Conservation (phyloP, 2,888 invertebrate genomes). For the Cosmorhoe ocellata region DNA sequence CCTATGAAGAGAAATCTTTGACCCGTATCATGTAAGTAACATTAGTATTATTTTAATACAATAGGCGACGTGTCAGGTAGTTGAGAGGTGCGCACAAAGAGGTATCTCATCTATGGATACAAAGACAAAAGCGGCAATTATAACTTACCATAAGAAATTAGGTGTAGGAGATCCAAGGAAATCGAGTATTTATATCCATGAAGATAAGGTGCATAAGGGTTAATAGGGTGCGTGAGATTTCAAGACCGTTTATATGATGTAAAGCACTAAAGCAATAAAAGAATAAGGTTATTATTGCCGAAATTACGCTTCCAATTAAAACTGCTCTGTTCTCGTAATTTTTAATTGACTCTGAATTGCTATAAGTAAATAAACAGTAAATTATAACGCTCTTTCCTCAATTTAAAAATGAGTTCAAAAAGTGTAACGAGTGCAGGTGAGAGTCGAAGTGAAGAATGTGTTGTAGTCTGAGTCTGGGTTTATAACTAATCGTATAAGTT, state of each 20-base stretch:
- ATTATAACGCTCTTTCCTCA: conserved; percentile 35
- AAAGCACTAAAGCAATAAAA: conserved; percentile 45
- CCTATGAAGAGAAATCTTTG: conserved; percentile 35
- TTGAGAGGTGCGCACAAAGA: conserved; percentile 59
- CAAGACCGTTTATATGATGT: conserved; percentile 22
- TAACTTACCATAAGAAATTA: conserved; percentile 30
- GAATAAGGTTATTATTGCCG: conserved; percentile 40
- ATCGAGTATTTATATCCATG: conserved; percentile 17
- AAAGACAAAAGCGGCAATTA: conserved; percentile 76
- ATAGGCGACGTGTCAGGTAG: conserved; percentile 55
- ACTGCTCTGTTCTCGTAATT: conserved; percentile 28
- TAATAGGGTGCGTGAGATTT: conserved; percentile 20
- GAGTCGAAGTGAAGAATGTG: conserved; percentile 31
- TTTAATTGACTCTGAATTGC: conserved; percentile 36
- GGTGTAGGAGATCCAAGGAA: conserved; percentile 30
- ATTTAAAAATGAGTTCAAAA: conserved; percentile 32
- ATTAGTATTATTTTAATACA: conserved; percentile 44
- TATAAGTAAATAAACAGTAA: conserved; percentile 37
- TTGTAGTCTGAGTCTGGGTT: conserved; percentile 21
- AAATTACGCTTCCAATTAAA: conserved; percentile 37
- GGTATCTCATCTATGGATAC: conserved; percentile 67
- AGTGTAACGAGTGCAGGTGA: conserved; percentile 33
- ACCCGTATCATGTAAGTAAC: conserved; percentile 47
- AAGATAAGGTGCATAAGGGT: conserved; percentile 23
- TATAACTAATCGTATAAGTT: conserved; percentile 21